Percentiles rank a stretch among this genome's conserved stretches.
Conservation (phyloP, 2,888 invertebrate species). For the Ashinkailepas kermadecensis region DNA sequence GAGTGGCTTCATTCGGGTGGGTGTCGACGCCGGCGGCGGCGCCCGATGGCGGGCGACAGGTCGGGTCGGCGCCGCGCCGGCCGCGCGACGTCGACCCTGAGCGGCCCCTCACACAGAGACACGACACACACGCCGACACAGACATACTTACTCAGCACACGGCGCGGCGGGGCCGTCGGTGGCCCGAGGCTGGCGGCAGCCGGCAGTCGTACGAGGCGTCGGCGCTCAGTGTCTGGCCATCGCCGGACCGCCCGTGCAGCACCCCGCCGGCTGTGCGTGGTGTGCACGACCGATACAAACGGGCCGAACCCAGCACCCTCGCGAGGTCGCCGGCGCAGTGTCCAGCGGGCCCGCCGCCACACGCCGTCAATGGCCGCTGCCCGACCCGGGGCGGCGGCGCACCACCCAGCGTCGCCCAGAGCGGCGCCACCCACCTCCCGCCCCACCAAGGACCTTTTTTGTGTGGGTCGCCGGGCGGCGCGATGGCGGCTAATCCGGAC, state of each 20-base stretch:
- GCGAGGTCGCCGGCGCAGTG: too few species aligned
- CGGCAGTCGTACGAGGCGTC: not conserved
- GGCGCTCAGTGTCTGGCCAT: not conserved
- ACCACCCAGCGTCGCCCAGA: not conserved
- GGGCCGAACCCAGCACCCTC: too few species aligned
- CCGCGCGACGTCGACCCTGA: not conserved
- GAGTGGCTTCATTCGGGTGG: slow-evolving; percentile 16
- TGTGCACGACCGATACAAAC: too few species aligned
- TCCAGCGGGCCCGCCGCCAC: not conserved
- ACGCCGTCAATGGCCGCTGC: not conserved
- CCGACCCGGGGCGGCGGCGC: not conserved
- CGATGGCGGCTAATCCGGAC: slow-evolving; percentile 6
- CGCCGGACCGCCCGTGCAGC: not conserved
- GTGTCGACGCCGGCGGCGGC: not conserved
- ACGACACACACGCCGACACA: not conserved
- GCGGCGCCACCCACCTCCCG: slow-evolving; percentile 1
- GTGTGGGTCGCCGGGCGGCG: not conserved
- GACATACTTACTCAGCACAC: not conserved
- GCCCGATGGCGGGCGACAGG: not conserved
- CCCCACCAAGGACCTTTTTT: slow-evolving; percentile 18
- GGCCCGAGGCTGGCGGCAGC: not conserved
- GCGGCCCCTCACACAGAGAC: not conserved
- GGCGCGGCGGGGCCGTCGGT: not conserved
- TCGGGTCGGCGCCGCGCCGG: not conserved
- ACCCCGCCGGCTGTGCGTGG: too few species aligned